Evolutionary conservation across 2,888 invertebrate species (phyloP), one percentile per base, ranked within the genome.

Genomic region (Aleiodes testaceus): DNA sequence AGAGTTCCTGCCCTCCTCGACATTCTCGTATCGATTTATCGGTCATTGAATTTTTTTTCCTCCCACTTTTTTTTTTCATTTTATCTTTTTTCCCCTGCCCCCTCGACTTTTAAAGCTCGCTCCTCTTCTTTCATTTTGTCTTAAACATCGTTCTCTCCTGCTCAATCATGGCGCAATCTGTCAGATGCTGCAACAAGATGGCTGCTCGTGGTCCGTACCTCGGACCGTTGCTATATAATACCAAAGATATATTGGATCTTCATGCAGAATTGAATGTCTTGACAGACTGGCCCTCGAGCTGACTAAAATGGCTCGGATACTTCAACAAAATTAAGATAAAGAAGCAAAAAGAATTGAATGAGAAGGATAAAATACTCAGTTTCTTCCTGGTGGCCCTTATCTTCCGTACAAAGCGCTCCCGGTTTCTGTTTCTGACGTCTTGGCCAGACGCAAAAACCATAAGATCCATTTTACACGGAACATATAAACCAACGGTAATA

Each of bases 351-450:
- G 26, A 12, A 11, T 7, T 22, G 9, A 36, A 18, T 63, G 63
- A 44, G 49, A 16, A 49, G 36, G 9, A 59, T 18, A 16, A 66
- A 26, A 11, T 11, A 26, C 5, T 16, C 11, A 11, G 53, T n/a
- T 12, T 53, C 9, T 16, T 26, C 14, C 53, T 9, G 16, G 20
- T 50, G 50, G 18, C 50, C 16, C 18, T 50, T 22, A 53, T 53
- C 53, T 53, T 16, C 16, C 14, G 6, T n/a, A 53, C 53, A 22
- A 26, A 53, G 18, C 64, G 44, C 47, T 26, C 22, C 9, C n/a
- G 7, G 22, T 66, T 61, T 68, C 73, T 73, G 74, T 26, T 61
- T 61, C 14, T 70, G 76, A 74, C 74, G 71, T 44, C 50, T 75
- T 45, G 55, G 74, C 70, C 63, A 67, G 69, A 66, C 49, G 61